Base-by-base conservation (phyloP, 1,140 invertebrate genomes). In the Rhyacophila brunnea region DNA sequence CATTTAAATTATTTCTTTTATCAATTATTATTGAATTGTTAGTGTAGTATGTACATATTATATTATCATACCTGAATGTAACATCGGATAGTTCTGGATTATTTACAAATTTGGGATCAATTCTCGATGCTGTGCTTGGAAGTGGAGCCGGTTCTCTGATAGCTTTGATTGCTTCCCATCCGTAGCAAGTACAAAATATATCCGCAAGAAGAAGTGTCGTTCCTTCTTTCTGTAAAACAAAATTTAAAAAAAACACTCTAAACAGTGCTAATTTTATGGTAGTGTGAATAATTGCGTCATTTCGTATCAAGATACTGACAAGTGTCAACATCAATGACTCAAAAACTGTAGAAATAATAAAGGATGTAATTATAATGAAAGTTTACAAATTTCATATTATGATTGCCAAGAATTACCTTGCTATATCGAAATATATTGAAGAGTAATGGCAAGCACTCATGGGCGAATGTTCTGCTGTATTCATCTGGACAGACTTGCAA, bases 101-200 rank as follows among this genome's bases (percentile, higher is more conserved):
- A 75, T 95, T 95, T 45, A 95, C 91, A 77, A 93, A 95, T 68
- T 92, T 91, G 1, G 91, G 90, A 78, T 94, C 92, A 60, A 93
- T 93, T 47, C 90, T 80, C 1, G 90, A 88, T 9, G 67, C 66
- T 13, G 75, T 74, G 32, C 71, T 71, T 17, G 79, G 73, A 6
- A 85, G 83, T 17, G 88, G 78, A 1, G 84, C 82, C 9, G 87
- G 86, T 65, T 91, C 87, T 66, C 85, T 81, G 17, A 94, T 89
- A 0, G 83, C 78, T 68, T 90, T 90, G 50, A 94, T 90, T 0
- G 87, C 79, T 70, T 93, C 91, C 85, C 91, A 90, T 19, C 92
- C 92, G 66, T 88, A 95, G 68, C 91, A 93, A 17, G 89, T 92
- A 58, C 89, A 92, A 67, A 95, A 90, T 53, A 95, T 93, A 72